Evolutionary conservation across 37 sponge, comb jelly and placozoan genomes (phyloP), one percentile per base, ranked within the genome.

Genomic region (Halisarca cf. caerulea): DNA sequence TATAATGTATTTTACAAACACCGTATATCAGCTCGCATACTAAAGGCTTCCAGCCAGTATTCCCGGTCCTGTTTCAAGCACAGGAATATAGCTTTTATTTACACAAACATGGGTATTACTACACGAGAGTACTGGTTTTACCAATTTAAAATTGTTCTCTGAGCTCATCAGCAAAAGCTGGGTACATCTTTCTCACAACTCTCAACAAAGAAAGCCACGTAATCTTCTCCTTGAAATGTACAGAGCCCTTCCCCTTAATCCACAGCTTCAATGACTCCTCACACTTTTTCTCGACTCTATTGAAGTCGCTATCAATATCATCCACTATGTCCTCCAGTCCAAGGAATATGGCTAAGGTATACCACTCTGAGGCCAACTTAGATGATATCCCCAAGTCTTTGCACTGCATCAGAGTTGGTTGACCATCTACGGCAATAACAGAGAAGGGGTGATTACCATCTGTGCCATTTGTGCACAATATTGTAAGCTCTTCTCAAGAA

Each of bases 351-450:
- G 69, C 69, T 30, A 68, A 68, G 30, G 69, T 68, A 34, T 68
- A 68, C 69, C 69, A 68, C 34, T 68, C 69, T 68, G 69, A 68
- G 30, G 69, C 69, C 30, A 68, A 4, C 4, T 68, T 68, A 17
- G 69, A 68, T 28, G 35, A 18, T 34, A 68, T 27, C 3, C 69
- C 69, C 0, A 68, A 30, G 15, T 68, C 35, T 3, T n/a, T 17
- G 4, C 69, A 68, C 1, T 27, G 2, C 2, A 68, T 8, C 17
- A 68, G 69, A 34, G 27, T 17, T 8, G 69, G 69, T 34, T 68
- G n/a, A 34, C 30, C 34, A 30, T 34, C 69, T 68, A n/a, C n/a
- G n/a, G n/a, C n/a, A n/a, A n/a, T n/a, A n/a, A n/a, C n/a, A n/a
- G n/a, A n/a, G n/a, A n/a, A n/a, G n/a, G n/a, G n/a, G n/a, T n/a